Conservation (phyloP, 2,888 invertebrate genomes). For the Acutogordius australiensis region DNA sequence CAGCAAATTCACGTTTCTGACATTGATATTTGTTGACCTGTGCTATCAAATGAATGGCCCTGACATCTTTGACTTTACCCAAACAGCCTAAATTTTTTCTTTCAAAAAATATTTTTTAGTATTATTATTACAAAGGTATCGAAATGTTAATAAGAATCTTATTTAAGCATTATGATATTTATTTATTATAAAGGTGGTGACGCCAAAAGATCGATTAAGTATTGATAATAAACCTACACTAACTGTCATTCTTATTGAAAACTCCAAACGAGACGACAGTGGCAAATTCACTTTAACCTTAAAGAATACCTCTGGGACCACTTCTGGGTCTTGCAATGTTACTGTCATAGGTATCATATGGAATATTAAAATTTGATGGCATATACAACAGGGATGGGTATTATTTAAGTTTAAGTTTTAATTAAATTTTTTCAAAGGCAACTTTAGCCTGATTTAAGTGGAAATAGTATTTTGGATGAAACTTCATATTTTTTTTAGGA, state of each 20-base stretch:
- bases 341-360: neutral
- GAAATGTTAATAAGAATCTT: neutral
- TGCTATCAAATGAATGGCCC: too few species aligned
- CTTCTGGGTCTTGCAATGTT: constrained; percentile 4
- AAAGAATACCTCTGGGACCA: constrained; percentile 55
- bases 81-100: too few species aligned
- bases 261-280: constrained; percentile 49
- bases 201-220: neutral
- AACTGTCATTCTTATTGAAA: constrained; percentile 51
- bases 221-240: constrained; percentile 25
- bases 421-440: too few species aligned
- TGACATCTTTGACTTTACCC: too few species aligned
- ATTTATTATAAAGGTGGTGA: neutral
- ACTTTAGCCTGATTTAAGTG: too few species aligned
- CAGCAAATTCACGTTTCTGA: too few species aligned
- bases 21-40: too few species aligned
- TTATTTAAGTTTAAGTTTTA: too few species aligned
- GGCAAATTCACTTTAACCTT: constrained; percentile 67
- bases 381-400: neutral
- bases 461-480: too few species aligned
- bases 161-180: neutral
- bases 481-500: neutral
- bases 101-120: neutral
- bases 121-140: neutral
- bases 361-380: neutral